Conservation (phyloP, 2,888 invertebrate genomes). For the Dicranocentrus wangi region DNA sequence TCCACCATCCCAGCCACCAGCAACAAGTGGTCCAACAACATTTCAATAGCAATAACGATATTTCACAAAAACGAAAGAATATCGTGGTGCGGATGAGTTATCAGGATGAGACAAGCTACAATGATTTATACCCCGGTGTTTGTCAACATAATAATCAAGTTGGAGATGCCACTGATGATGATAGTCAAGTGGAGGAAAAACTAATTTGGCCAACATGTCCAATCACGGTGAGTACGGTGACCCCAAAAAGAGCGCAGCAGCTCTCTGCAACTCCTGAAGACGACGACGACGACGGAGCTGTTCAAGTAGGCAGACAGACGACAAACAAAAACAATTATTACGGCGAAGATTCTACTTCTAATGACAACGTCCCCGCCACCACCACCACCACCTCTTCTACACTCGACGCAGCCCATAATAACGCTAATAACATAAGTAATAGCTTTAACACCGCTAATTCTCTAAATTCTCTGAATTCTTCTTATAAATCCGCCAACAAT, state of each 20-base stretch:
- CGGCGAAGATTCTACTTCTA: conserved; percentile 29
- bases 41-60: conserved; percentile 35
- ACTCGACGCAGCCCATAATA: neutral
- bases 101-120: conserved; percentile 37
- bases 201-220: conserved; percentile 57
- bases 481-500: conserved; percentile 23
- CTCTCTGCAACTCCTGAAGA: neutral
- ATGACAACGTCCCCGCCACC: neutral
- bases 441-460: conserved; percentile 22
- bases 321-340: conserved; percentile 36
- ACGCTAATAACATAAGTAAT: conserved; percentile 29
- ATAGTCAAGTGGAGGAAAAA: conserved; percentile 25
- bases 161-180: conserved; percentile 38
- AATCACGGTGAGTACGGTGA: conserved; percentile 65
- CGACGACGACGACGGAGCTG: neutral
- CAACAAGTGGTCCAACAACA: conserved; percentile 33
- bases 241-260: conserved; percentile 60
- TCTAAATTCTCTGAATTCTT: conserved; percentile 27
- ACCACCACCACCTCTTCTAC: neutral
- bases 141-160: conserved; percentile 45
- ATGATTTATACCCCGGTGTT: conserved; percentile 54
- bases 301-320: neutral
- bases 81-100: conserved; percentile 57
- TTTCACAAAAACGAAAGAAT: conserved; percentile 57
- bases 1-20: conserved; percentile 2